Evolutionary conservation across 2,797 vertebrate species (phyloP), one percentile per base, ranked within the genome.

Genomic region (Lateolabrax maculatus): DNA sequence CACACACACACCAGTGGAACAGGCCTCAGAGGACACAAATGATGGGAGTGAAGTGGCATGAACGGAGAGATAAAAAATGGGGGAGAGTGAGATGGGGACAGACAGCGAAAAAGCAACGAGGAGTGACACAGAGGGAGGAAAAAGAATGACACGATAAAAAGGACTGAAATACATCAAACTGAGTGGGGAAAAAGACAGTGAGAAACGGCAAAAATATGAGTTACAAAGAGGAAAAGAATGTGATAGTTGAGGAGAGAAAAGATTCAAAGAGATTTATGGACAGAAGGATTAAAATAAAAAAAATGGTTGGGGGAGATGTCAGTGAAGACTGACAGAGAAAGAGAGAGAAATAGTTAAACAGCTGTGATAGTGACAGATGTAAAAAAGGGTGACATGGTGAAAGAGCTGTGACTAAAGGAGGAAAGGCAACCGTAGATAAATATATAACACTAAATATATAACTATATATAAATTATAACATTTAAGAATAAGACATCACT

Each of bases 41-140:
- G 83, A 89, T 63, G 75, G 79, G 72, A 85, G 85, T 71, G 55
- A 89, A 91, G 74, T 87, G 75, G 79, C 77, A 81, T 81, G 81
- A 84, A 86, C 75, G 75, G 46, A 80, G 77, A 66, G 62, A 87
- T 77, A 39, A 66, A 79, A 58, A 81, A 68, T 21, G 39, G 27
- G 53, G 57, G 65, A 68, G 76, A 79, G 60, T 71, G 80, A 91
- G 84, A 77, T 2, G 9, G 72, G 77, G 74, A 63, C 53, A 71
- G 84, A 80, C 29, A 19, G 81, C 23, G 34, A 69, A 39, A 72
- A 77, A 56, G 56, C 62, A 55, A 63, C 29, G 9, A 74, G 60
- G 75, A 86, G 62, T 75, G 88, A 90, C 86, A 81, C 9, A 4
- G n/a, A 57, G 23, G 16, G 52, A 36, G 62, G 56, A 31, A 65